These are phyloP conservation scores for Propithecus coquereli DNA, from an alignment of 2,113 vertebrate genomes.

Conservation along the genomic window DNA sequence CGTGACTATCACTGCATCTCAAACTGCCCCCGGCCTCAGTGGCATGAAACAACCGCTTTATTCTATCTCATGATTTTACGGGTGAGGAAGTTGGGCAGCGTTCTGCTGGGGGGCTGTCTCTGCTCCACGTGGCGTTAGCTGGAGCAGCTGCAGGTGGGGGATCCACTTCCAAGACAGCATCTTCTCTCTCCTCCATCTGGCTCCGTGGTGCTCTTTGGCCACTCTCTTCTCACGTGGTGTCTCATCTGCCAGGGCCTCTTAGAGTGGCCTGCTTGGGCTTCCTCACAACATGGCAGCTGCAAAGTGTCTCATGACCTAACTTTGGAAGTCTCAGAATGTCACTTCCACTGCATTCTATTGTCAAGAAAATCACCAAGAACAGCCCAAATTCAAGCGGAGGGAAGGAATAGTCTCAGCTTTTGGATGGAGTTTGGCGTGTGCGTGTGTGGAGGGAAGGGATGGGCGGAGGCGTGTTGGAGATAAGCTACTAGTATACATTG, in stretches of 20 bases:
- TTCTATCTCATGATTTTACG: neutral
- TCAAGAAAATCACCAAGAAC: neutral
- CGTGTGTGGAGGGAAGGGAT: neutral
- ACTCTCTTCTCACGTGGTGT: neutral
- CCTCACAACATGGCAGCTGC: neutral
- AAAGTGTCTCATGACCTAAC: too few species aligned
- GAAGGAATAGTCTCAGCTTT: neutral
- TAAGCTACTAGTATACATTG: accelerated
- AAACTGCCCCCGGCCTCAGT: neutral
- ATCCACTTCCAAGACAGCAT: neutral
- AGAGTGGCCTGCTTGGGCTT: neutral
- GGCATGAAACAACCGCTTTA: neutral
- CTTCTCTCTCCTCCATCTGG: neutral
- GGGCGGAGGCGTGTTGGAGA: neutral
- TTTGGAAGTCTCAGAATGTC: neutral
- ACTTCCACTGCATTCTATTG: neutral
- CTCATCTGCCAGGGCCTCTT: neutral
- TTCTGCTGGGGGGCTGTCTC: neutral
- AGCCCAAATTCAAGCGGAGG: neutral
- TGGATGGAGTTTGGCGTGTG: neutral
- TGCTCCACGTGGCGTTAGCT: neutral
- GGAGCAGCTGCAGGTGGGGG: neutral
- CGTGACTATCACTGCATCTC: neutral
- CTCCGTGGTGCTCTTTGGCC: neutral
- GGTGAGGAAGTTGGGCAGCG: neutral